phyloP scores from a whole-genome alignment of 1,140 invertebrate genomes.

The Bicyclus anynana region DNA sequence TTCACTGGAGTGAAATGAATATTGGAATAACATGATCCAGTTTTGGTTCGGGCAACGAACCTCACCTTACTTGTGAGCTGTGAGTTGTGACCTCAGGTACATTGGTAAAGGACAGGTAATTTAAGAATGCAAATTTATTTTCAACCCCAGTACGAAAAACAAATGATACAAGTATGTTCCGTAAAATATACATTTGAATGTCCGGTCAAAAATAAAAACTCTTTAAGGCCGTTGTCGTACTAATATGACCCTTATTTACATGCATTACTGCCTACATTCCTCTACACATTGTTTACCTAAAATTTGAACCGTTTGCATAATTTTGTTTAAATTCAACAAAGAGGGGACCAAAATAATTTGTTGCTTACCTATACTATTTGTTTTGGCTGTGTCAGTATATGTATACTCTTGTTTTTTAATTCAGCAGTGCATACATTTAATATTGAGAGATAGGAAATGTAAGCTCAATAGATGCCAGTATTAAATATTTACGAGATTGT shows the following conservation, averaged over 20 bases:
- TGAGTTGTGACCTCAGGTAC: too few species aligned
- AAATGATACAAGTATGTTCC: conserved; percentile 3
- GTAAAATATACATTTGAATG: conserved; percentile 16
- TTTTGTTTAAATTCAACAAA: conserved; percentile 24
- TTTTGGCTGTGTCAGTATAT: conserved; percentile 11
- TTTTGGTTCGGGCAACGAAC: too few species aligned
- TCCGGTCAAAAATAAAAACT: conserved; percentile 7
- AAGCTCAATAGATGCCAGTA: too few species aligned
- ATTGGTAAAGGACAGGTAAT: neutral
- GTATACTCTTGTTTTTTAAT: too few species aligned
- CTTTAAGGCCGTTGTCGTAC: conserved; percentile 1
- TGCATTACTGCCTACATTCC: conserved; percentile 10
- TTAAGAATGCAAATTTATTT: conserved; percentile 16
- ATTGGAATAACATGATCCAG: too few species aligned
- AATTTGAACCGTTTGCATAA: conserved; percentile 19
- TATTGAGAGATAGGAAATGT: too few species aligned
- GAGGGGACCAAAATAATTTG: conserved; percentile 19
- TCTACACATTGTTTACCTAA: conserved; percentile 6
- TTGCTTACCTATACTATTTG: conserved; percentile 15
- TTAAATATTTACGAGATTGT: too few species aligned
- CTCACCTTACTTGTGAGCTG: too few species aligned
- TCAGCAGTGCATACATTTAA: too few species aligned
- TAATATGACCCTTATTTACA: conserved; percentile 6
- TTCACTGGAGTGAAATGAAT: too few species aligned
- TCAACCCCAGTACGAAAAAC: conserved; percentile 10